Percentiles rank a stretch among this genome's conserved stretches.
These are phyloP conservation scores for Tetheella fluctuosa DNA, from an alignment of 2,888 invertebrate species.

Conservation along the genomic window DNA sequence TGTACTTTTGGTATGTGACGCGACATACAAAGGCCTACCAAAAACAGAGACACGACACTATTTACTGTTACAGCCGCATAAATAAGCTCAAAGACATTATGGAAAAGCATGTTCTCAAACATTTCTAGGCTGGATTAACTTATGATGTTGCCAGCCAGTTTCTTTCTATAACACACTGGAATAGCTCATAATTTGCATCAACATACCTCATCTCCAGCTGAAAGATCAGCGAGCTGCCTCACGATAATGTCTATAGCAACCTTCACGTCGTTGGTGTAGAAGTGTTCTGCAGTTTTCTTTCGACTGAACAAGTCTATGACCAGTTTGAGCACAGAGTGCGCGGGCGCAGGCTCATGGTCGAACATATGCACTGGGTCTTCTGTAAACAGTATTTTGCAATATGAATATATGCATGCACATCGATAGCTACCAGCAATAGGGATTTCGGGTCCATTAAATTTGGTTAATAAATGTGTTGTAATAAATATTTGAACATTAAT, in stretches of 20 bases:
- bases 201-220: constrained; percentile 91
- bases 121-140: too few species aligned
- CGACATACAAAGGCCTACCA: too few species aligned
- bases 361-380: constrained; percentile 95
- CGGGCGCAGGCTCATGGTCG: constrained; percentile 91
- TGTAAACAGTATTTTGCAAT: constrained; percentile 64
- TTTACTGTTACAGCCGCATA: neutral
- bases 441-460: too few species aligned
- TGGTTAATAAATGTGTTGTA: too few species aligned
- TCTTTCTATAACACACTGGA: too few species aligned
- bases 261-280: constrained; percentile 97
- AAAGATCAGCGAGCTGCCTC: constrained; percentile 94
- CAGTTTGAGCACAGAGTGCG: constrained; percentile 94
- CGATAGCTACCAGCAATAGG: too few species aligned
- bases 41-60: too few species aligned
- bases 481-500: too few species aligned
- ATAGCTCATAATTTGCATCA: too few species aligned
- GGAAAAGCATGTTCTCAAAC: too few species aligned
- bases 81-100: neutral
- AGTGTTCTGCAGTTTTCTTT: constrained; percentile 91
- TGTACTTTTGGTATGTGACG: too few species aligned
- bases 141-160: too few species aligned
- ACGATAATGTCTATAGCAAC: constrained; percentile 97
- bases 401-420: neutral
- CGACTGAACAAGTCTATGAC: constrained; percentile 93